Conservation (phyloP, 2,888 invertebrate species). For the Phortica okadai region DNA sequence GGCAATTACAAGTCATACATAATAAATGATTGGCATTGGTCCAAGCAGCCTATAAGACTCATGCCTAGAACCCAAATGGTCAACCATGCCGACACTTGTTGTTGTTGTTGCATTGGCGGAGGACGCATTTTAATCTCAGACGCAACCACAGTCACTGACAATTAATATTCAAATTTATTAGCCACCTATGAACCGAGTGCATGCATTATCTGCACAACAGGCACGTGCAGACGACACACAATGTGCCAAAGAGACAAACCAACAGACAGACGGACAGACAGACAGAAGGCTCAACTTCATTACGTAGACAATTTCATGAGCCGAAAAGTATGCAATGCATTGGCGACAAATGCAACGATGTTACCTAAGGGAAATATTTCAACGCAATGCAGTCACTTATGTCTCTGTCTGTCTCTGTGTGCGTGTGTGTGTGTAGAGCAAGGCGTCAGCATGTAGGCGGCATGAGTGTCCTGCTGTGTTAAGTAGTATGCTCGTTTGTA, state of each 20-base stretch:
- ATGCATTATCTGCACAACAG: constrained; percentile 71
- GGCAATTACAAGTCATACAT: constrained; percentile 24
- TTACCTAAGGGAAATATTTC: constrained; percentile 73
- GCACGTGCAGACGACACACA: constrained; percentile 32
- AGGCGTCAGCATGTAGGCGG: constrained; percentile 5
- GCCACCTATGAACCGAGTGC: constrained; percentile 74
- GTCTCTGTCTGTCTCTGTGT: background rate
- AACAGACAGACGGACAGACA: constrained; percentile 16
- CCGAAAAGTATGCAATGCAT: constrained; percentile 16
- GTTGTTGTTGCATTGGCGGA: background rate
- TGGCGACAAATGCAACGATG: constrained; percentile 39
- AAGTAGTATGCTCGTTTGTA: constrained; percentile 35
- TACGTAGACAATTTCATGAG: constrained; percentile 28
- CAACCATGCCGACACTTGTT: background rate
- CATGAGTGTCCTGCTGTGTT: constrained; percentile 22
- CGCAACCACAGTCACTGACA: constrained; percentile 54
- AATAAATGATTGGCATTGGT: constrained; percentile 10
- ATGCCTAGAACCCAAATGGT: background rate
- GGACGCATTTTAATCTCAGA: constrained; percentile 35
- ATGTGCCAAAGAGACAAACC: constrained; percentile 13
- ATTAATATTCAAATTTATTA: constrained; percentile 75
- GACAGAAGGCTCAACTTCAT: constrained; percentile 30
- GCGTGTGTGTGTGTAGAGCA: background rate
- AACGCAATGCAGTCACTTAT: constrained; percentile 45
- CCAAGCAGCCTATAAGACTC: background rate